Evolutionary conservation across 2,888 invertebrate genomes (phyloP), one percentile per base, ranked within the genome.

Genomic region (Andrena trimmerana): DNA sequence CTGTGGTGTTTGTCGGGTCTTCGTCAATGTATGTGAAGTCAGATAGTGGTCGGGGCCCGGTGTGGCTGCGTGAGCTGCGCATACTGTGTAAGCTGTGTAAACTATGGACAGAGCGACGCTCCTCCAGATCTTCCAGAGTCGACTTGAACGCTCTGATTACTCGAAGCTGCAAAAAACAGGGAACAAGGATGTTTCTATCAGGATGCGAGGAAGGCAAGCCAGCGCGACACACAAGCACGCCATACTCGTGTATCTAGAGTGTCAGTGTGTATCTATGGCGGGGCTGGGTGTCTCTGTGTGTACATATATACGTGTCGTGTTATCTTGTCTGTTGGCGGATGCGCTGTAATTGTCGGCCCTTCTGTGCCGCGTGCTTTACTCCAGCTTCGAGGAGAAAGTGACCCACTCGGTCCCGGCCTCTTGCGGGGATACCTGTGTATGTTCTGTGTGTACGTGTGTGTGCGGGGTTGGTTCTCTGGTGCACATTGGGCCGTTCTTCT

Each of bases 111-210:
- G 99, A 99, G 95, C 99, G 98, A 94, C 99, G 97, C 96, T 99
- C 99, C 96, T 98, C 99, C 96, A 99, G 96, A 96, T 99, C 99
- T 97, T 99, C 99, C 96, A 99, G 96, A 94, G 97, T 99, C 94
- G 99, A 99, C 96, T 98, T 99, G 98, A 99, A 99, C 95, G 99
- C 99, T 96, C 99, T 98, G 96, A 99, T 99, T 96, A 99, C 99
- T 96, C 99, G 98, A 96, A 99, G 97, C 99, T 99, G 99, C 96
- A 98, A 98, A 96, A 96, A 96, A 96, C 95, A 95, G 95, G 95
- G 95, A 94, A 94, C 52, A 76, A 42, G 94, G 94, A 94, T 92
- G 92, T 93, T 93, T 93, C 94, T 92, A 94, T 92, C 93, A 90
- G 93, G 93, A 93, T 90, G 90, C 92, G 93, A 93, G 93, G 91